Percentiles rank a stretch among this genome's conserved stretches.
Evolutionary conservation across 2,888 invertebrate genomes (phyloP).

Genomic region (Exocentrus adspersus): DNA sequence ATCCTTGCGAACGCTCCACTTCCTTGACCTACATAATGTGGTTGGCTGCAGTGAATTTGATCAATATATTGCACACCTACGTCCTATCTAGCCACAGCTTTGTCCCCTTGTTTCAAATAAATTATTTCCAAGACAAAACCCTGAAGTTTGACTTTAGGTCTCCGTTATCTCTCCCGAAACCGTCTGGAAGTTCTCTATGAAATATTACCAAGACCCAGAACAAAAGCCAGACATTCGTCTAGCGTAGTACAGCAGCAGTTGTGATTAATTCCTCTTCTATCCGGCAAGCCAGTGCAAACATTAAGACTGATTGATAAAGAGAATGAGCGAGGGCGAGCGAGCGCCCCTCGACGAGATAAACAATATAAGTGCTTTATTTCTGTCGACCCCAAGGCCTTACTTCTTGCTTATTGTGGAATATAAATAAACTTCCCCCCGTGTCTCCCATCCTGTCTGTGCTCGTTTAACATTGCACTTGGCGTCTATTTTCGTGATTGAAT

Average conservation of each 20-base stretch:
- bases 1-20: neutral
- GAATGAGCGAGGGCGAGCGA: constrained; percentile 1
- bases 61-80: neutral
- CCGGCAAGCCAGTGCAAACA: neutral
- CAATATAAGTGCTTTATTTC: constrained; percentile 37
- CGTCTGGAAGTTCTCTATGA: neutral
- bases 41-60: neutral
- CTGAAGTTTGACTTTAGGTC: too few species aligned
- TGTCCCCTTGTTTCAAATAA: too few species aligned
- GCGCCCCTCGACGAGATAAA: constrained; percentile 26
- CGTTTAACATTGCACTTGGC: constrained; percentile 43
- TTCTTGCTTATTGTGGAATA: constrained; percentile 29
- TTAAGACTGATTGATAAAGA: constrained; percentile 13
- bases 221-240: neutral
- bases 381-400: constrained; percentile 39
- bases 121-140: too few species aligned
- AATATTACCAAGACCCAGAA: neutral
- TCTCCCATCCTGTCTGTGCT: constrained; percentile 39
- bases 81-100: too few species aligned
- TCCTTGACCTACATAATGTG: neutral
- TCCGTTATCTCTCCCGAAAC: too few species aligned
- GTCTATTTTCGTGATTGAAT: constrained; percentile 39
- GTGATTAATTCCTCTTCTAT: neutral
- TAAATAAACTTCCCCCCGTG: constrained; percentile 41
- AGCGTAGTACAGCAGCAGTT: neutral